Evolutionary conservation across 2,113 vertebrate genomes (phyloP).

Genomic region (Isichthys henryi): DNA sequence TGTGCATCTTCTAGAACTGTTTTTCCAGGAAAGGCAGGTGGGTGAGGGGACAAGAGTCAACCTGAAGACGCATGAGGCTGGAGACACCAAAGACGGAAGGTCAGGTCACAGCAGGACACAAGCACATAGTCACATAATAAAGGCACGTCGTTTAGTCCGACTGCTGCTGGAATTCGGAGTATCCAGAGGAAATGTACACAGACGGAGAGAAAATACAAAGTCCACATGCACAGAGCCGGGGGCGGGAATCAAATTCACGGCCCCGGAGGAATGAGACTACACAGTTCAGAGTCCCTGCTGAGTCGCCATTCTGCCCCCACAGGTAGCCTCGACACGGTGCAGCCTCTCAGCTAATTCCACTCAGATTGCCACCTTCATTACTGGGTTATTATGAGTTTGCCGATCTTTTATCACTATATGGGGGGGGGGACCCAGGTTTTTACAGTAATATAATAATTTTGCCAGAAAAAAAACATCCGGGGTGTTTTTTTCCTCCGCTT

Average conservation of each 20-base stretch:
- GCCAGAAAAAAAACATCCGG: slow-evolving; percentile 23
- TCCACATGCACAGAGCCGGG: neutral
- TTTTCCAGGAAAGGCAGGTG: neutral
- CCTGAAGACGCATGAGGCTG: neutral
- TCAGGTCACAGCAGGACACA: neutral
- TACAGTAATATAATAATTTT: slow-evolving; percentile 12
- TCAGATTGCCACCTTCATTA: neutral
- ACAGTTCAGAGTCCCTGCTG: neutral
- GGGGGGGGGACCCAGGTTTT: neutral
- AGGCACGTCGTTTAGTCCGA: neutral
- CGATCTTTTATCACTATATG: neutral
- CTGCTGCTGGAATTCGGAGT: neutral
- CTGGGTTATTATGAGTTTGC: neutral
- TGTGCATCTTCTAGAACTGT: neutral
- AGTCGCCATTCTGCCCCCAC: neutral
- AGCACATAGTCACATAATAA: neutral
- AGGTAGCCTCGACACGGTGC: neutral
- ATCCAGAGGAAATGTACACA: neutral
- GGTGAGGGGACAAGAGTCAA: neutral
- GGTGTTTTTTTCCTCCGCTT: neutral
- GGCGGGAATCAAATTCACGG: neutral
- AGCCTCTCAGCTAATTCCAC: neutral
- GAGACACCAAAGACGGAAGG: neutral
- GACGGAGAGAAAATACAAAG: neutral
- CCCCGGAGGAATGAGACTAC: neutral